These are phyloP conservation scores for Sclerodermus sp. DNA, from an alignment of 2,888 invertebrate genomes.

Conservation along the genomic window DNA sequence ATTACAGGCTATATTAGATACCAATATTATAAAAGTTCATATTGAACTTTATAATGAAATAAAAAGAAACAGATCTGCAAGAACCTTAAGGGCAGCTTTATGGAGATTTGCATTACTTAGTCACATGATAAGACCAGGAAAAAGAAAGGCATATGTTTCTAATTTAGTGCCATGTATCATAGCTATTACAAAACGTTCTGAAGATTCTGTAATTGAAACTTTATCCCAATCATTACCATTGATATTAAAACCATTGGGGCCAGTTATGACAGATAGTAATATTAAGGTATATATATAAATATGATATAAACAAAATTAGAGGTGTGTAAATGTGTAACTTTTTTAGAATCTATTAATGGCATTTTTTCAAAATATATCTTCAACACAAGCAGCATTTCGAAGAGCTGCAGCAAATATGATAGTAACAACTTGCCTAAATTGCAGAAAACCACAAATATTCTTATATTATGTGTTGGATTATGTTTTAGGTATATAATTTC, in stretches of 20 bases:
- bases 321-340: slow-evolving; percentile 13
- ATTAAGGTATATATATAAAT: slow-evolving; percentile 61
- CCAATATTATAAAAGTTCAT: slow-evolving; percentile 72
- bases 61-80: slow-evolving; percentile 73
- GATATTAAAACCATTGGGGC: slow-evolving; percentile 69
- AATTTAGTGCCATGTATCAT: slow-evolving; percentile 75
- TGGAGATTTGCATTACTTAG: slow-evolving; percentile 76
- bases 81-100: slow-evolving; percentile 75
- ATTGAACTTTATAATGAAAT: slow-evolving; percentile 82
- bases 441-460: slow-evolving; percentile 69
- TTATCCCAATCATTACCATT: slow-evolving; percentile 66
- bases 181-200: slow-evolving; percentile 71
- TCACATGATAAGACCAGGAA: slow-evolving; percentile 74
- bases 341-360: slow-evolving; percentile 63
- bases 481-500: slow-evolving; percentile 60
- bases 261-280: slow-evolving; percentile 72
- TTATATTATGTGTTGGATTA: slow-evolving; percentile 68
- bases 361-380: slow-evolving; percentile 64
- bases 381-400: slow-evolving; percentile 69
- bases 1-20: slow-evolving; percentile 64
- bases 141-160: slow-evolving; percentile 76
- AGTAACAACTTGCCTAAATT: slow-evolving; percentile 77
- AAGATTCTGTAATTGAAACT: slow-evolving; percentile 73
- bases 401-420: slow-evolving; percentile 82
- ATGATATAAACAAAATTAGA: slow-evolving; percentile 1